These are phyloP conservation scores for Psilopogon haemacephalus DNA, from an alignment of 2,113 vertebrate species.

Conservation along the genomic window DNA sequence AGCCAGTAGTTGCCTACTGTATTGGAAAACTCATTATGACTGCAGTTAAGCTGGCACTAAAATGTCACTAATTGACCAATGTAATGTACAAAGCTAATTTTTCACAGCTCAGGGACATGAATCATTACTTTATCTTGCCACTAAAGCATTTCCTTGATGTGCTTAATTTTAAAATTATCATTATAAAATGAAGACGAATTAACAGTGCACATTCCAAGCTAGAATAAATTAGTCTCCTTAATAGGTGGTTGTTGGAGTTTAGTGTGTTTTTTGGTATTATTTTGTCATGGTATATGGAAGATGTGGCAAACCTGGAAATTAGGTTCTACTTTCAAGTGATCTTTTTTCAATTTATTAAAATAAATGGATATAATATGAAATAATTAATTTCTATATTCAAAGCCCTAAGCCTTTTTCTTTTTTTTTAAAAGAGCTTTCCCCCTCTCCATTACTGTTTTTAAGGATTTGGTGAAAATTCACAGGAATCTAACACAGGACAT, in stretches of 20 bases:
- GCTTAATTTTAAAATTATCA: conserved; percentile 71
- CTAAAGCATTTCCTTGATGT: conserved; percentile 65
- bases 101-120: conserved; percentile 53
- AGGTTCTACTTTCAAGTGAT: neutral
- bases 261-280: neutral
- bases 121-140: conserved; percentile 65
- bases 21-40: conserved; percentile 58
- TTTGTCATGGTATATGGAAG: neutral
- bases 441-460: conserved; percentile 46
- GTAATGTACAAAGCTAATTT: conserved; percentile 59
- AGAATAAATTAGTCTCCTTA: conserved; percentile 47
- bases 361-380: neutral
- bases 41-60: conserved; percentile 55
- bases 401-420: neutral
- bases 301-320: neutral
- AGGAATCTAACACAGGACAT: conserved; percentile 87
- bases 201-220: neutral
- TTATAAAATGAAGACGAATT: conserved; percentile 65
- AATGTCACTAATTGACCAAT: conserved; percentile 63
- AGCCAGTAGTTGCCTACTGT: conserved; percentile 1
- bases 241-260: conserved; percentile 11
- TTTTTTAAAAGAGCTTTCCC: neutral
- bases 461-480: conserved; percentile 97
- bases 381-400: neutral
- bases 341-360: neutral